Conservation (phyloP, 1,140 invertebrate species). For the Proales similis region DNA sequence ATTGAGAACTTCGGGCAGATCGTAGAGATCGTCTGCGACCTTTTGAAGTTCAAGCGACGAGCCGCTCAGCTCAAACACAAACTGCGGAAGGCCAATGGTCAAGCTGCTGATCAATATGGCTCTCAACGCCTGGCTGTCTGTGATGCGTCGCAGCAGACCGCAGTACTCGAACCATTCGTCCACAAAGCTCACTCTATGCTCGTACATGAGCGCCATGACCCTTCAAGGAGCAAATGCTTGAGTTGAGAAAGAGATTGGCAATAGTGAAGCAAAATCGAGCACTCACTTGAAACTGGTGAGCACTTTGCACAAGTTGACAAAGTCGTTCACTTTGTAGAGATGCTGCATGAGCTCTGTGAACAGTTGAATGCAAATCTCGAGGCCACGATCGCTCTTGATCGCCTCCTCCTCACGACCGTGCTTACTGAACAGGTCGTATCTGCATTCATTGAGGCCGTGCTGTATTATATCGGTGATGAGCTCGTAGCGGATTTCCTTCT, state of each 20-base stretch:
- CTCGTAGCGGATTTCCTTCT: constrained; percentile 11
- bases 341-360: constrained; percentile 17
- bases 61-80: constrained; percentile 1
- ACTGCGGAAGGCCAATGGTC: background rate
- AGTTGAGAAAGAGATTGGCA: too few relatives aligned
- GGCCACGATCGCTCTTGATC: background rate
- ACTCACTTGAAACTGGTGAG: constrained; percentile 6
- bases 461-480: constrained; percentile 14
- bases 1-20: background rate
- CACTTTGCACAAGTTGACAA: constrained; percentile 7
- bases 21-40: background rate
- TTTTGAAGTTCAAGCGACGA: constrained; percentile 8
- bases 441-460: background rate
- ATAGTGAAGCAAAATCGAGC: too few relatives aligned
- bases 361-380: background rate
- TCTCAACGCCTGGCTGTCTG: background rate
- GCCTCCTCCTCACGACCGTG: background rate
- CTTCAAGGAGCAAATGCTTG: too few relatives aligned
- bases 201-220: too few relatives aligned
- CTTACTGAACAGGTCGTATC: constrained; percentile 2
- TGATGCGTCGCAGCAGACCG: background rate
- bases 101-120: constrained; percentile 10
- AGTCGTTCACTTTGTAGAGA: constrained; percentile 10
- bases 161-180: constrained; percentile 34
- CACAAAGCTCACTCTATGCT: too few relatives aligned